Percentiles rank a stretch among this genome's conserved stretches.
Conservation (phyloP, 2,797 vertebrate species). For the Sebastes nivosus region DNA sequence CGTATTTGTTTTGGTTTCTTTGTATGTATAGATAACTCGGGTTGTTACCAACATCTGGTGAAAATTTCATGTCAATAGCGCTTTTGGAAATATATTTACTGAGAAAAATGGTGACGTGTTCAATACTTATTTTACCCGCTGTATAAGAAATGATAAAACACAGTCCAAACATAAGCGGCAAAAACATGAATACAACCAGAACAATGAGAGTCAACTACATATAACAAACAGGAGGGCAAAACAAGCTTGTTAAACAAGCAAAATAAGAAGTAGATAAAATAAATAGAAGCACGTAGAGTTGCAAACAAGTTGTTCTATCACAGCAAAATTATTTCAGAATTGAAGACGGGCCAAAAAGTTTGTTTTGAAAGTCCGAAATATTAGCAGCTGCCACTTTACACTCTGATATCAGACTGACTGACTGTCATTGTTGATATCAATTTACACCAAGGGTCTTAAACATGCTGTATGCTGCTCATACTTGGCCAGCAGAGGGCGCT, state of each 20-base stretch:
- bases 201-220: too few relatives aligned
- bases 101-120: too few relatives aligned
- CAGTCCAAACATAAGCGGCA: too few relatives aligned
- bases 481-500: slow-evolving; percentile 7
- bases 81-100: too few relatives aligned
- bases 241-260: not conserved
- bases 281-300: not conserved
- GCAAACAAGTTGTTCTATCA: not conserved
- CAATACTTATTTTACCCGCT: too few relatives aligned
- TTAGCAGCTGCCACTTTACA: not conserved
- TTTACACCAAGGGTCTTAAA: not conserved
- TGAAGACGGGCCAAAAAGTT: not conserved
- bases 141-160: too few relatives aligned
- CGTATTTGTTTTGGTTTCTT: too few relatives aligned
- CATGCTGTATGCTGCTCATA: not conserved
- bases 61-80: too few relatives aligned
- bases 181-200: not conserved
- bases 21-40: too few relatives aligned
- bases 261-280: not conserved
- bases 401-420: not conserved
- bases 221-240: not conserved
- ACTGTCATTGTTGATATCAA: too few relatives aligned
- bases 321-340: not conserved
- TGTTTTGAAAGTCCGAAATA: not conserved
- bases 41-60: too few relatives aligned